A percentile compares a stretch with the other conserved stretches of the same genome.
These are phyloP conservation scores for Conops quadrifasciatus DNA, from an alignment of 2,888 invertebrate genomes.

Conservation along the genomic window DNA sequence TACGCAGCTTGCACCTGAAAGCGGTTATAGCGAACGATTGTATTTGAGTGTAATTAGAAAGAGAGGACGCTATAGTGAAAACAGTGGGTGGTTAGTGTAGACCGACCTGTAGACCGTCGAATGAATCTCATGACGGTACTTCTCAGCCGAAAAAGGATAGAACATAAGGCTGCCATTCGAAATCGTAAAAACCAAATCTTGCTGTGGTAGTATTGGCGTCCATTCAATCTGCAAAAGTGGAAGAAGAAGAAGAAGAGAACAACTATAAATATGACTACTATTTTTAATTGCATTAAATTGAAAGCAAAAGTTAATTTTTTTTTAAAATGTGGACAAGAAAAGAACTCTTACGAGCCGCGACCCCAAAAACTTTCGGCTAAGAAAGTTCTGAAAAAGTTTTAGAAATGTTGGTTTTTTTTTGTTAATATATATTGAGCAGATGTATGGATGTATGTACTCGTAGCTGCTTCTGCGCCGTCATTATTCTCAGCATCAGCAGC, in stretches of 20 bases:
- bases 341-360: no score
- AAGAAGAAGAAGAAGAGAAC: conserved; percentile 17
- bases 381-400: no score
- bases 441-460: no score
- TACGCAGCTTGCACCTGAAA: conserved; percentile 70
- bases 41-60: not conserved
- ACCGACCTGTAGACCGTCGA: conserved; percentile 79
- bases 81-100: not conserved
- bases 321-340: not conserved
- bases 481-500: no score
- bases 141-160: conserved; percentile 82
- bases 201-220: conserved; percentile 74
- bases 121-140: conserved; percentile 85
- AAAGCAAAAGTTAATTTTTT: not conserved
- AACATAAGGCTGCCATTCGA: conserved; percentile 88
- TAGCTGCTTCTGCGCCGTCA: no score
- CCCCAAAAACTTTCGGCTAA: no score
- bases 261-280: no score
- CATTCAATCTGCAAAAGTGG: conserved; percentile 73
- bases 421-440: no score
- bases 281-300: not conserved
- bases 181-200: conserved; percentile 78
- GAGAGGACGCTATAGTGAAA: not conserved
- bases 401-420: no score
- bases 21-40: not conserved